A percentile compares a stretch with the other conserved stretches of the same genome.
phyloP scores from a whole-genome alignment of 2,113 vertebrate species.

The Sprattus sprattus region DNA sequence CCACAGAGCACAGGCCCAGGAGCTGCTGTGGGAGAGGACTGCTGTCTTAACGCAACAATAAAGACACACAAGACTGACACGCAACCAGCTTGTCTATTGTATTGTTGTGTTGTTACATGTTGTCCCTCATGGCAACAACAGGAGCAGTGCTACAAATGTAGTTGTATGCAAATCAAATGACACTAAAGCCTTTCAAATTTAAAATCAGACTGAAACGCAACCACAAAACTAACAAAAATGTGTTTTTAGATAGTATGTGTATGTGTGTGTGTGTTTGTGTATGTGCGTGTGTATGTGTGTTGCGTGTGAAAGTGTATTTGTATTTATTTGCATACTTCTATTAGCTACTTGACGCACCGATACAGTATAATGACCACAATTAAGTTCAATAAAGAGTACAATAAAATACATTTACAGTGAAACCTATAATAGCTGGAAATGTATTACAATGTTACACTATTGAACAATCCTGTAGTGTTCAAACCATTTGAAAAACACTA shows the following conservation, averaged over 20 bases:
- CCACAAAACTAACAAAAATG: not conserved
- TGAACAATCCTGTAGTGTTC: not conserved
- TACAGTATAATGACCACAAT: not conserved
- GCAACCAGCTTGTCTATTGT: not conserved
- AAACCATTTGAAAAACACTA: too few species aligned
- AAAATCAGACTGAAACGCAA: too few species aligned
- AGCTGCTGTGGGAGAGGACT: not conserved
- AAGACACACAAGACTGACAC: not conserved
- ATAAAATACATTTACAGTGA: not conserved
- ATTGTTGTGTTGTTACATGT: too few species aligned
- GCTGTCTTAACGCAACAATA: not conserved
- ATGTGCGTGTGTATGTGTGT: conserved; percentile 25
- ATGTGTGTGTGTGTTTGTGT: conserved; percentile 13
- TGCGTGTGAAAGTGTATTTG: not conserved
- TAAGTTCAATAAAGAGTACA: not conserved
- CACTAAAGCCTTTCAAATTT: too few species aligned
- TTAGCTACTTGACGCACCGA: not conserved
- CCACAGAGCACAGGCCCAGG: conserved; percentile 59
- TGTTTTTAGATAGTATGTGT: not conserved
- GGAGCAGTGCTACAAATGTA: too few species aligned
- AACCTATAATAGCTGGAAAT: not conserved
- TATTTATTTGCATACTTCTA: conserved; percentile 13
- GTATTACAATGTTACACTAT: not conserved
- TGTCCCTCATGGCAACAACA: too few species aligned
- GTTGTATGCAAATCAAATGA: too few species aligned